phyloP scores from a whole-genome alignment of 1,140 invertebrate genomes.

The Penaeus vannamei region DNA sequence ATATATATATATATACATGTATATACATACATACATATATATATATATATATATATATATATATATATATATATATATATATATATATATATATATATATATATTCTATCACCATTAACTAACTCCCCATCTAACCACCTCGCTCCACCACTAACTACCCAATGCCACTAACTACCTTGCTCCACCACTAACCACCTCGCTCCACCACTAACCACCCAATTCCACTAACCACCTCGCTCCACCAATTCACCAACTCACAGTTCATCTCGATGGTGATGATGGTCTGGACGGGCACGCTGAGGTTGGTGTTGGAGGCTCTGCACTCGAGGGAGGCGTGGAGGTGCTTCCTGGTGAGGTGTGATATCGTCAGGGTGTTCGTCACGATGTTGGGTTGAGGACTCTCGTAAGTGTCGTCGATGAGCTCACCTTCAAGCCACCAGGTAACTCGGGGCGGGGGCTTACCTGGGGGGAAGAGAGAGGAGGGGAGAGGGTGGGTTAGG shows the following conservation, averaged over 20 bases:
- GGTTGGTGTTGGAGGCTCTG: conserved; percentile 70
- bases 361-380: conserved; percentile 68
- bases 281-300: conserved; percentile 63
- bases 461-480: conserved; percentile 39
- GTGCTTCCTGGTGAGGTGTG: conserved; percentile 68
- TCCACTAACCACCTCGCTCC: neutral
- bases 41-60: neutral
- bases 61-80: neutral
- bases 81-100: neutral
- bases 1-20: conserved; percentile 14
- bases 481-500: neutral
- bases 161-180: no score
- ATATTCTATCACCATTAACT: neutral
- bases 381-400: conserved; percentile 69
- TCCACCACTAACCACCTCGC: no score
- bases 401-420: conserved; percentile 50
- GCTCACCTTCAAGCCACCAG: conserved; percentile 58
- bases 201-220: neutral
- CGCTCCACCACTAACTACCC: no score
- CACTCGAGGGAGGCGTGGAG: conserved; percentile 69
- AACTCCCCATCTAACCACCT: neutral
- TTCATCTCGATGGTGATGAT: conserved; percentile 69
- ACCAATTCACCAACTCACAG: conserved; percentile 51
- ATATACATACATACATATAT: conserved; percentile 19
- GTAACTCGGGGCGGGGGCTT: conserved; percentile 60